These are phyloP conservation scores for Sabellastarte sp. DNA, from an alignment of 2,888 invertebrate species.

Conservation along the genomic window DNA sequence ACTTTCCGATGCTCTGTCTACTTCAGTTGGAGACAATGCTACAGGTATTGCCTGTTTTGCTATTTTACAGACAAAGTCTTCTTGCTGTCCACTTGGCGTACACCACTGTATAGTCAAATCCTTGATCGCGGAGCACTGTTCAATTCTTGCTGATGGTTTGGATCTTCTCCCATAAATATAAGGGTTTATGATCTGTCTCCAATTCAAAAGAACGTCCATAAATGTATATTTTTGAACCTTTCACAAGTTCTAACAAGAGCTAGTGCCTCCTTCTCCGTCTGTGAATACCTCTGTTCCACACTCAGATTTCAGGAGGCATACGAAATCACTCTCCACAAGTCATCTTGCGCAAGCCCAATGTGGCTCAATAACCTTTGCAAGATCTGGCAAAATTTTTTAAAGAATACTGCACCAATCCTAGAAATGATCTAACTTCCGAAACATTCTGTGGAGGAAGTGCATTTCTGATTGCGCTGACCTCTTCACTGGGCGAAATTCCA, in stretches of 20 bases:
- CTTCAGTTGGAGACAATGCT: neutral
- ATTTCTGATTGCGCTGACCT: too few relatives aligned
- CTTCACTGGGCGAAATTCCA: too few relatives aligned
- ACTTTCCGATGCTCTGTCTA: neutral
- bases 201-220: neutral
- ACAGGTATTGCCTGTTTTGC: neutral
- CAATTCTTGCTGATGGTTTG: neutral
- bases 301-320: neutral
- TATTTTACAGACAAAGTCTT: neutral
- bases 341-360: neutral
- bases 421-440: too few relatives aligned
- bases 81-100: neutral
- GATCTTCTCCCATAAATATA: neutral
- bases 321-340: neutral
- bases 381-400: too few relatives aligned
- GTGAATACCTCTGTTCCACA: too few relatives aligned
- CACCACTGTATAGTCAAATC: neutral
- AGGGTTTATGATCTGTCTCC: too few relatives aligned
- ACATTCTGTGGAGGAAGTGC: too few relatives aligned
- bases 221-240: neutral
- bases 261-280: too few relatives aligned
- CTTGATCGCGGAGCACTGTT: neutral
- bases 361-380: too few relatives aligned
- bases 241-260: neutral
- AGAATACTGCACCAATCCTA: too few relatives aligned